Percentiles rank a stretch among this genome's conserved stretches.
These are phyloP conservation scores for Lypha dubia DNA, from an alignment of 2,888 invertebrate species.

Conservation along the genomic window DNA sequence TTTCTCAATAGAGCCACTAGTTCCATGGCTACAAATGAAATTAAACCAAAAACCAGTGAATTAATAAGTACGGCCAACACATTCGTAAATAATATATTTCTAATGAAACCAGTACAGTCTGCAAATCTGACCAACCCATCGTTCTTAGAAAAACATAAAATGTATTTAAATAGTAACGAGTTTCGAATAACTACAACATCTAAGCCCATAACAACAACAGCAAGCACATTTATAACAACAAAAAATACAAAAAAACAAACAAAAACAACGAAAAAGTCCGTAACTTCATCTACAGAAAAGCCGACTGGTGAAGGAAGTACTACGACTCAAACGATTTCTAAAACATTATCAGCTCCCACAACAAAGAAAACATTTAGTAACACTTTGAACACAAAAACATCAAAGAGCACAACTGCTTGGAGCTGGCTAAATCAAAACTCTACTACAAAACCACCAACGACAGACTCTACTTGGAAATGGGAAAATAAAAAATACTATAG, in stretches of 20 bases:
- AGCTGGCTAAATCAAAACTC: constrained; percentile 34
- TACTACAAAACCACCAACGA: constrained; percentile 42
- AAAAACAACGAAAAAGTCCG: constrained; percentile 21
- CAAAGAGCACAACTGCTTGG: constrained; percentile 31
- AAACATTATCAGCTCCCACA: constrained; percentile 4
- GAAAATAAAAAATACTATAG: not conserved
- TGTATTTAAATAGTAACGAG: constrained; percentile 51
- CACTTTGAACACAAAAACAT: constrained; percentile 46
- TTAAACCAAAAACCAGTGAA: constrained; percentile 10
- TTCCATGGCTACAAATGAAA: not conserved
- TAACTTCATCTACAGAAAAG: constrained; percentile 18
- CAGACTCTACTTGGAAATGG: constrained; percentile 18
- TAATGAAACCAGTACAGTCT: not conserved
- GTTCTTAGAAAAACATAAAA: not conserved
- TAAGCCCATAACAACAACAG: constrained; percentile 50
- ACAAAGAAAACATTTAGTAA: not conserved
- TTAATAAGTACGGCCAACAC: not conserved
- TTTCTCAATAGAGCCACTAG: constrained; percentile 59
- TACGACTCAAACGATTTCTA: constrained; percentile 25
- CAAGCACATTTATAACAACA: not conserved
- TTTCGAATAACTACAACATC: constrained; percentile 60
- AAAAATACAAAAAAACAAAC: constrained; percentile 9
- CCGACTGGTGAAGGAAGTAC: not conserved
- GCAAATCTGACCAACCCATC: not conserved
- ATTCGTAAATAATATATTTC: constrained; percentile 26